phyloP scores from a whole-genome alignment of 2,888 invertebrate genomes.

The Philaethria dido region DNA sequence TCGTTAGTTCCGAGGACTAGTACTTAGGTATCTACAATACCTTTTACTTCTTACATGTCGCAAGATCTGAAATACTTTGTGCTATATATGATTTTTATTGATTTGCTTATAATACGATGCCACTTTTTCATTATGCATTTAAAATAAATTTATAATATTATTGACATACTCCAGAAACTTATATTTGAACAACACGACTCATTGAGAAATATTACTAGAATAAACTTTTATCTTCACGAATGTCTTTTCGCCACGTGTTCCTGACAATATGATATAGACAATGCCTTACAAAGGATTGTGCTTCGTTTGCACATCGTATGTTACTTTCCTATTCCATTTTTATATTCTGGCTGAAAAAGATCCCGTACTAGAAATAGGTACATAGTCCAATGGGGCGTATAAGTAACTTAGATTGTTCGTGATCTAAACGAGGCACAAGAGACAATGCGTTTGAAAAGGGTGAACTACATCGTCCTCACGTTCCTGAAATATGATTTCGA shows the following conservation, averaged over 20 bases:
- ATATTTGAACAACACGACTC: constrained; percentile 56
- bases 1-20: constrained; percentile 61
- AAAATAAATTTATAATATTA: not conserved
- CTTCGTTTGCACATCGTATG: constrained; percentile 54
- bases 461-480: constrained; percentile 77
- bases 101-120: not conserved
- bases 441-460: constrained; percentile 75
- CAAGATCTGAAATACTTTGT: not conserved
- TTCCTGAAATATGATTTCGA: constrained; percentile 82
- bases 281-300: constrained; percentile 77
- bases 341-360: constrained; percentile 18
- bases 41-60: constrained; percentile 8
- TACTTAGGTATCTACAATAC: constrained; percentile 37
- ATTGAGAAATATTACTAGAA: constrained; percentile 72
- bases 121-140: not conserved
- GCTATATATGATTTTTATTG: too few relatives aligned
- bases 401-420: constrained; percentile 31
- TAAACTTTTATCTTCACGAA: constrained; percentile 79
- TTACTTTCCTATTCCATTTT: constrained; percentile 42
- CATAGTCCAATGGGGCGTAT: constrained; percentile 16
- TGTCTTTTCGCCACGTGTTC: constrained; percentile 79
- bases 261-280: constrained; percentile 82
- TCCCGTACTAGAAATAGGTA: constrained; percentile 40
- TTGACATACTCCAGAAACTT: constrained; percentile 1
- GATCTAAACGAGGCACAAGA: constrained; percentile 62